Percentiles rank a stretch among this genome's conserved stretches.
Conservation (phyloP, 1,140 invertebrate genomes). For the Caenorhabditis inopinata region DNA sequence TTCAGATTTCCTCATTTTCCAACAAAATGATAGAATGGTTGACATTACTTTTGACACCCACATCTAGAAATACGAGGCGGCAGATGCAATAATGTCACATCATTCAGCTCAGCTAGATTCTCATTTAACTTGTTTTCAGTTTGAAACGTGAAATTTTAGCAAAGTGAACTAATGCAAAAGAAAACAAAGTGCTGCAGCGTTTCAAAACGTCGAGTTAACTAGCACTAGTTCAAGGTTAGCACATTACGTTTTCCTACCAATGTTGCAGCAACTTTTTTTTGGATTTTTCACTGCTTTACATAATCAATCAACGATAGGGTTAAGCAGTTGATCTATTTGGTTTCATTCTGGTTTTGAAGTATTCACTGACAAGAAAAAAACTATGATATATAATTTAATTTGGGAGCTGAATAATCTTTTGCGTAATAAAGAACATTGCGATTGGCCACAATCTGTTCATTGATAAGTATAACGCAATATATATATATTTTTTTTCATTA, state of each 20-base stretch:
- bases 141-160: background rate
- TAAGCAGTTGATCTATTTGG: no score
- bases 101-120: conserved; percentile 4
- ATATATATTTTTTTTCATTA: no score
- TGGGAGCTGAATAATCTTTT: no score
- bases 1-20: background rate
- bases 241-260: conserved; percentile 19
- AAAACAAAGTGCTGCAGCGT: background rate
- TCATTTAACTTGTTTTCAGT: conserved; percentile 12
- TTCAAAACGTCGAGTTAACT: background rate
- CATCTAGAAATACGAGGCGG: conserved; percentile 7
- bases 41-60: background rate
- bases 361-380: no score
- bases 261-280: background rate
- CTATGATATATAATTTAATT: no score
- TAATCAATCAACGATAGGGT: conserved; percentile 4
- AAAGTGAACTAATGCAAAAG: background rate
- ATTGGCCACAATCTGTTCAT: no score
- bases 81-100: conserved; percentile 8
- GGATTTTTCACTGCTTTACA: background rate
- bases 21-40: background rate
- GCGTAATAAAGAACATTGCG: no score
- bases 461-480: no score
- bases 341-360: no score
- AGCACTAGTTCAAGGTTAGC: conserved; percentile 5